phyloP scores from a whole-genome alignment of 2,797 vertebrate species.

The Hafferia zeledoni region DNA sequence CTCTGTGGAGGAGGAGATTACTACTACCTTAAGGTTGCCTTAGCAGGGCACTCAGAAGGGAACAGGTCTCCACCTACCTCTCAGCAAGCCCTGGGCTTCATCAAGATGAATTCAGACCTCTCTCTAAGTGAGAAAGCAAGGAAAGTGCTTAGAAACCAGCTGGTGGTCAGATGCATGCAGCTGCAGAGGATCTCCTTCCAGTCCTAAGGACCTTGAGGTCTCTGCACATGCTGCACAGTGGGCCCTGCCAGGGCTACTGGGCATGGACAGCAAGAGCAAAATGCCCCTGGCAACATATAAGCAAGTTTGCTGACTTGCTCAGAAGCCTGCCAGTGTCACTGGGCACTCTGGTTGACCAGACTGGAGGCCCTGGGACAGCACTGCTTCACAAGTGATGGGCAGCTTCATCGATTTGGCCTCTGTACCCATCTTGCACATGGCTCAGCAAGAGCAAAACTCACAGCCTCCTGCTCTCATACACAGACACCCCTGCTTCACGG shows the following conservation, averaged over 20 bases:
- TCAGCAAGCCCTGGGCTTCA: background rate
- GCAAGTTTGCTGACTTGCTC: background rate
- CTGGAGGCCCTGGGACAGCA: background rate
- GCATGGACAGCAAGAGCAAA: fast-evolving
- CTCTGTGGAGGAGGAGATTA: background rate
- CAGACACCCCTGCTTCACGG: background rate
- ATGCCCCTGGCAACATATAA: background rate
- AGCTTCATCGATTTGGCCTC: background rate
- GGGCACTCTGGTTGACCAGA: background rate
- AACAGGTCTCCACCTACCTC: background rate
- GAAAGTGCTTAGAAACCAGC: background rate
- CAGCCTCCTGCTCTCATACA: background rate
- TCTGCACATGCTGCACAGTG: fast-evolving
- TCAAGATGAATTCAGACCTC: background rate
- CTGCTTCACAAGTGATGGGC: background rate
- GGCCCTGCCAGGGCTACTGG: background rate
- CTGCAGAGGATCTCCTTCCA: background rate
- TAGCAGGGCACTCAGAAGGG: background rate
- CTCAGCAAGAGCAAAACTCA: background rate
- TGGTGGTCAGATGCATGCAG: background rate
- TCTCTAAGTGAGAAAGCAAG: background rate
- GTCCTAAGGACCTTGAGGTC: background rate
- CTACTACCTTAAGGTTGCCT: background rate
- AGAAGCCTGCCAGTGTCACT: background rate
- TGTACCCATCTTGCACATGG: background rate